Evolutionary conservation across 2,113 vertebrate species (phyloP), one percentile per base, ranked within the genome.

Genomic region (Phylloscopus whistleri): DNA sequence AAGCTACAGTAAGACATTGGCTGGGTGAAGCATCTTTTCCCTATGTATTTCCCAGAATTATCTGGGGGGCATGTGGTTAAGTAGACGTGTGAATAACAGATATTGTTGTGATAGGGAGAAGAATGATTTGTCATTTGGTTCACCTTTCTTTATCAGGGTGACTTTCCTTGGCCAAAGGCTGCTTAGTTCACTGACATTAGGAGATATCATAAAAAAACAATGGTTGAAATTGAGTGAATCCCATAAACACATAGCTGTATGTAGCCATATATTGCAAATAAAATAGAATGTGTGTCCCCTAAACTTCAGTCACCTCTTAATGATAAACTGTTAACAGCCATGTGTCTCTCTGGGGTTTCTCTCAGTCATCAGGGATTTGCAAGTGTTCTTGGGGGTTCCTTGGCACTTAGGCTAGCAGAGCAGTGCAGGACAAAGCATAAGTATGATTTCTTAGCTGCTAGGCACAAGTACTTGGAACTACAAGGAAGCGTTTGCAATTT

Each of bases 401-500:
- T 85, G 64, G 48, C 60, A 81, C 68, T 70, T 68, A 63, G 39
- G 63, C 44, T 90, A 87, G n/a, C 39, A 72, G 43, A 63, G 52
- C 3, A 1, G 52, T 37, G 37, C 56, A 64, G 85, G 44, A 72
- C 68, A 88, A 86, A 94, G 53, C 56, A 1, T n/a, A 67, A 74
- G 24, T 55, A 41, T 49, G 55, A 88, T 72, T 92, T 90, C 69
- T 89, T 73, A 90, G 53, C 69, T 87, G 69, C 73, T 90, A 67
- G 37, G 75, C 58, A 74, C 73, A 95, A 84, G 62, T 64, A 46
- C 60, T 84, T 94, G 76, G 44, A 91, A 68, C 39, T 84, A 66
- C 73, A 87, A 64, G 62, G 82, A 90, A 49, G 44, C 60, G 69
- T 68, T 93, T 90, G 56, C 86, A 89, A 89, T 82, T 89, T 92